These are phyloP conservation scores for Pardosa pseudoannulata DNA, from an alignment of 2,888 invertebrate genomes.

Conservation along the genomic window DNA sequence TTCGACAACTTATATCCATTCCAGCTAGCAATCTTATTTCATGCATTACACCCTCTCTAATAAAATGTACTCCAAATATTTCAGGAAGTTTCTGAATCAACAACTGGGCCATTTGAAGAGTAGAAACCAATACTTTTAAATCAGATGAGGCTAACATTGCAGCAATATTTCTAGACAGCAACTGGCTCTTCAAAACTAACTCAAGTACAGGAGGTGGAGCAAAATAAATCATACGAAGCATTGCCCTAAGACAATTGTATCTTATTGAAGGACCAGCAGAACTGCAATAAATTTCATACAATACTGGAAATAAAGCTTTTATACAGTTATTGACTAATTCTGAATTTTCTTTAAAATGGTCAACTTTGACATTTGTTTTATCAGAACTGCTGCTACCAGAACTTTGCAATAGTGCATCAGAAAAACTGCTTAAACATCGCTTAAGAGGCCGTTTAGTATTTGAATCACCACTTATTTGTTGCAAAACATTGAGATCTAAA, in stretches of 20 bases:
- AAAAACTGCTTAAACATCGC: slow-evolving; percentile 81
- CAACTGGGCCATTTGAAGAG: slow-evolving; percentile 97
- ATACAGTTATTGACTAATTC: slow-evolving; percentile 84
- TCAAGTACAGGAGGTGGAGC: slow-evolving; percentile 90
- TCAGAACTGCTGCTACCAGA: not conserved
- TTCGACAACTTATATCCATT: slow-evolving; percentile 40
- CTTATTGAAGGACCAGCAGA: slow-evolving; percentile 98
- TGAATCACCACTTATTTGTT: slow-evolving; percentile 98
- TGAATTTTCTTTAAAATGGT: slow-evolving; percentile 84
- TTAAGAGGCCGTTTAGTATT: slow-evolving; percentile 94
- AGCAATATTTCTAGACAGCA: slow-evolving; percentile 95
- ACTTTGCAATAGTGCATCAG: slow-evolving; percentile 74
- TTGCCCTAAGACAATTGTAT: slow-evolving; percentile 96
- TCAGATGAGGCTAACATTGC: slow-evolving; percentile 99
- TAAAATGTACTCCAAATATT: slow-evolving; percentile 95
- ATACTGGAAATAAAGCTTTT: slow-evolving; percentile 91
- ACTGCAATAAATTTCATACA: slow-evolving; percentile 98
- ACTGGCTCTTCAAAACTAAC: slow-evolving; percentile 83
- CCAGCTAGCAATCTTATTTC: slow-evolving; percentile 85
- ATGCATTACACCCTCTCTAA: slow-evolving; percentile 96
- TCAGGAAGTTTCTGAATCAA: slow-evolving; percentile 97
- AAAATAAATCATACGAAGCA: slow-evolving; percentile 97
- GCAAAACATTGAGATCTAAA: slow-evolving; percentile 97
- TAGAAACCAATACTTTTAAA: slow-evolving; percentile 96
- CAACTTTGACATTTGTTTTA: slow-evolving; percentile 80